Base-by-base conservation (phyloP, 2,797 vertebrate genomes). In the Melanotaenia pygmaea region DNA sequence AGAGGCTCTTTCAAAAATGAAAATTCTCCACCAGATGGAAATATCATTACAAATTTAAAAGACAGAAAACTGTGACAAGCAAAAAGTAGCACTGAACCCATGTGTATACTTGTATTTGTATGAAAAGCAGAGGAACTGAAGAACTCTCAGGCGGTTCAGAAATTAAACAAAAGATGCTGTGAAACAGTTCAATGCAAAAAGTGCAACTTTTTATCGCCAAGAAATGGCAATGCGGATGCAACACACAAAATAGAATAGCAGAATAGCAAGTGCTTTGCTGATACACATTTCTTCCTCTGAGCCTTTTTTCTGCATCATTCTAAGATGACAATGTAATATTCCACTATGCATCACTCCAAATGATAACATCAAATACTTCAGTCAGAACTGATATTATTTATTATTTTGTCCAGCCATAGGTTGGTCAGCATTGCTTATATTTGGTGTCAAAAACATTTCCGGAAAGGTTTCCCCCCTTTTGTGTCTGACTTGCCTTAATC, bases 1-100 rank as follows among this genome's bases (percentile, higher is more conserved):
- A 78, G 59, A 69, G 45, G 16, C 11, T 22, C 74, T 70, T 58
- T 38, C 56, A 77, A 45, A 34, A 63, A 62, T 24, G 40, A 69
- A 83, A 82, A 60, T 66, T 18, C 70, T 84, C n/a, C 51, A 74
- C 65, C 47, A 70, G 73, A 84, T 53, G 71, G 53, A 77, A 85
- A 82, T 77, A 82, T 76, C 67, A 51, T 78, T 84, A 76, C 57
- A 74, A 84, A 77, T 40, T 71, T 82, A 37, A 64, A 56, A 80
- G 72, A 77, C 59, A 66, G 64, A 82, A 51, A 65, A 72, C 72
- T 79, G 62, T 76, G 72, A 84, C 72, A 65, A 60, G 34, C 45
- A 69, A 43, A 80, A 83, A 83, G 76, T 70, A 81, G 76, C 74
- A 72, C 64, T 76, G 77, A 59, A 68, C 81, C 70, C 0, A 68